A percentile compares a stretch with the other conserved stretches of the same genome.
phyloP scores from a whole-genome alignment of 1,140 invertebrate genomes.

The Halesus radiatus region DNA sequence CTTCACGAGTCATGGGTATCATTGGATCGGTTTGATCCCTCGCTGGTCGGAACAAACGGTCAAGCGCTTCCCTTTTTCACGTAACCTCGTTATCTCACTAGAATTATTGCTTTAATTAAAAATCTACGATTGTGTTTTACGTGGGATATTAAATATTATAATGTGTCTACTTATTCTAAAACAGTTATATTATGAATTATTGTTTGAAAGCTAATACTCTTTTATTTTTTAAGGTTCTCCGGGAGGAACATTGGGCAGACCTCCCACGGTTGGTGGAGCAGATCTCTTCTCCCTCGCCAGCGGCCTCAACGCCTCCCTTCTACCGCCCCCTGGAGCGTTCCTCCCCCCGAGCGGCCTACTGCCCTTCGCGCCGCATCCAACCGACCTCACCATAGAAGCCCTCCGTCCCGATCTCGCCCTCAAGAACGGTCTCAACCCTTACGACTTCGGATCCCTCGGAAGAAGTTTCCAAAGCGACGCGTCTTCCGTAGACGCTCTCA shows the following conservation, averaged over 20 bases:
- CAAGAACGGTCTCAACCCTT: constrained; percentile 64
- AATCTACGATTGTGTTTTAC: background rate
- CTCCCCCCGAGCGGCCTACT: constrained; percentile 65
- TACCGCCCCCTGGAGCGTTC: constrained; percentile 69
- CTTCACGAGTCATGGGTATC: constrained; percentile 20
- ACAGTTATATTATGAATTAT: no score
- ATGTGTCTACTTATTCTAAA: no score
- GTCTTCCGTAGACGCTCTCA: constrained; percentile 66
- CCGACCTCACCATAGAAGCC: constrained; percentile 65
- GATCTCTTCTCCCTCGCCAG: constrained; percentile 67
- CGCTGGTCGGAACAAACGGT: constrained; percentile 40
- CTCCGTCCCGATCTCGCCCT: constrained; percentile 63
- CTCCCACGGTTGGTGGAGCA: constrained; percentile 67
- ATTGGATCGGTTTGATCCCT: constrained; percentile 43
- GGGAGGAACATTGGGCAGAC: constrained; percentile 63
- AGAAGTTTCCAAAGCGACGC: constrained; percentile 66
- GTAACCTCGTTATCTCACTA: background rate
- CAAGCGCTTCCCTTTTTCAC: background rate
- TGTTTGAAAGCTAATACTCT: background rate
- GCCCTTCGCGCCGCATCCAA: constrained; percentile 66
- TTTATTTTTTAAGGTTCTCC: constrained; percentile 35
- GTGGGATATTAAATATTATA: no score
- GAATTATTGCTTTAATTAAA: constrained; percentile 2
- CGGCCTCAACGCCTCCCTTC: constrained; percentile 68
- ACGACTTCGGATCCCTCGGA: constrained; percentile 60